These are phyloP conservation scores for Strix occidentalis DNA, from an alignment of 2,797 vertebrate species.

Conservation along the genomic window DNA sequence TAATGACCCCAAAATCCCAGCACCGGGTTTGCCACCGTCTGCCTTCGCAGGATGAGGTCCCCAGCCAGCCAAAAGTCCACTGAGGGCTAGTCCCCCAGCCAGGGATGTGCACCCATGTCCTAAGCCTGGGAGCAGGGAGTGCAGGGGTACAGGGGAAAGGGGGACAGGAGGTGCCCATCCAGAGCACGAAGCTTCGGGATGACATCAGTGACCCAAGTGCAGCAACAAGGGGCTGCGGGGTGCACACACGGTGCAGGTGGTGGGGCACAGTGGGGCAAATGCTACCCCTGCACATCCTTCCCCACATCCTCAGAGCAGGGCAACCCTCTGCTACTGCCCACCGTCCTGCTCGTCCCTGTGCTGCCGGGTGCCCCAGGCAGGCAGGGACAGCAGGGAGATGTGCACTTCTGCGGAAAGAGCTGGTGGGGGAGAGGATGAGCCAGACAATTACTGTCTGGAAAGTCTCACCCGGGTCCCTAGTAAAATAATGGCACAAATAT, in stretches of 20 bases:
- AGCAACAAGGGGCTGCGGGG: background rate
- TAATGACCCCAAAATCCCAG: constrained; percentile 39
- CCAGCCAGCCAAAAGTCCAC: background rate
- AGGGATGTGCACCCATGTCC: background rate
- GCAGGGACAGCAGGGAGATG: background rate
- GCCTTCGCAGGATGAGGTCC: background rate
- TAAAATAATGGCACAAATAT: constrained; percentile 73
- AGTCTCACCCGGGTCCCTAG: constrained; percentile 57
- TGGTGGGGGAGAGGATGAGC: constrained; percentile 41
- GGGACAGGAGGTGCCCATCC: background rate
- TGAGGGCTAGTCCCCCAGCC: background rate
- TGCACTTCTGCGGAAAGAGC: constrained; percentile 23
- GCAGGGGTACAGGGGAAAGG: accelerated
- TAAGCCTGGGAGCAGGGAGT: background rate
- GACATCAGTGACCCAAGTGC: background rate
- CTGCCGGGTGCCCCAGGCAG: background rate
- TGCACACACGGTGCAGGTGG: accelerated
- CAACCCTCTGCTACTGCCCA: background rate
- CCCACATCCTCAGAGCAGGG: accelerated
- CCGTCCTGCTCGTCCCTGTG: background rate
- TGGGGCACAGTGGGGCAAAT: background rate
- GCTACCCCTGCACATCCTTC: background rate
- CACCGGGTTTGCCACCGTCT: background rate
- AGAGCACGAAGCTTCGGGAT: background rate
- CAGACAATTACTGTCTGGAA: constrained; percentile 66